Percentiles rank a stretch among this genome's conserved stretches.
These are phyloP conservation scores for Pavo muticus DNA, from an alignment of 2,113 vertebrate genomes.

Conservation along the genomic window DNA sequence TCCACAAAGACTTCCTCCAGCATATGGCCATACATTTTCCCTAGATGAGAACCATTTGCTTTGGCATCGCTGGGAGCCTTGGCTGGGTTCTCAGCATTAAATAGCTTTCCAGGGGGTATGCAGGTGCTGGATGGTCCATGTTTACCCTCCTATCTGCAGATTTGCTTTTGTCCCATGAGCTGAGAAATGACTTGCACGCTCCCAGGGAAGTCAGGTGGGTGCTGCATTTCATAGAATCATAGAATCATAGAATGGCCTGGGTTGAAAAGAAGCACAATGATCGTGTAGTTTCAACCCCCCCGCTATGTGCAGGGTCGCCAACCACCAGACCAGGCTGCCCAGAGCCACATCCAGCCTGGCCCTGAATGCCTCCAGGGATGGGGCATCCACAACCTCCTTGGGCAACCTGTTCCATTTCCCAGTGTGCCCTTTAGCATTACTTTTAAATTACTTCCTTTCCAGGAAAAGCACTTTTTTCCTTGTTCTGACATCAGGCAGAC, in stretches of 20 bases:
- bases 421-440: neutral
- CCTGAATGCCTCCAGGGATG: no score
- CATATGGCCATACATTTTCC: neutral
- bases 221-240: neutral
- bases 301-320: no score
- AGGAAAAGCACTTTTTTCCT: neutral
- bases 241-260: no score
- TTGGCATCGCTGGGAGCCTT: neutral
- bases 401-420: neutral
- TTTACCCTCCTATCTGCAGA: neutral
- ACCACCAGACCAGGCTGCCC: no score
- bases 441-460: neutral
- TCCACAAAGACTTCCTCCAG: neutral
- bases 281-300: no score
- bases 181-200: neutral
- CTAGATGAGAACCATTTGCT: neutral
- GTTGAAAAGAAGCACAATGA: no score
- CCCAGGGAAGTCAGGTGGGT: neutral
- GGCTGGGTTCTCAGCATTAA: neutral
- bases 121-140: rapidly evolving
- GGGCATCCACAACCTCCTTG: no score
- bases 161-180: neutral
- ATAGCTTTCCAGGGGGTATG: neutral
- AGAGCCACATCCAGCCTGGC: no score
- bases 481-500: neutral